Evolutionary conservation across 1,140 invertebrate genomes (phyloP), one percentile per base, ranked within the genome.

Genomic region (Ostrea denselamellosa): DNA sequence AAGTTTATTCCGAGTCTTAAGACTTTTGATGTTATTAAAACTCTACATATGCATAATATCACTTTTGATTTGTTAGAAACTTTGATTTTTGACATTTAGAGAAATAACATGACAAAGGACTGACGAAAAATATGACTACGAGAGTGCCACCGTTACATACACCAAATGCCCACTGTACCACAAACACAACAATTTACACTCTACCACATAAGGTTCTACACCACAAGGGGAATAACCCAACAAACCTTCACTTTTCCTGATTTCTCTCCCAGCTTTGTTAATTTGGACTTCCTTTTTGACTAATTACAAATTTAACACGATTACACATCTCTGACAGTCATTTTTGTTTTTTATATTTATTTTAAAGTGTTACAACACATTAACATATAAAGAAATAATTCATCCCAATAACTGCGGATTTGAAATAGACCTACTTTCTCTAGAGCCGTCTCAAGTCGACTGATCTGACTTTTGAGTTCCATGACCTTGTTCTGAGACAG

Each of bases 381-480:
- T 25, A 25, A 28, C 68, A 71, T 34, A 71, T 28, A 71, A 44
- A 44, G 10, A 71, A 71, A 28, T 12, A 10, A 71, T 8, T 14
- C 4, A 34, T 28, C 12, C 0, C 25, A 17, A 0, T 81, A 22
- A 25, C 8, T 44, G 7, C 22, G 8, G 17, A 81, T 17, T 12
- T 81, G n/a, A 81, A 25, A 8, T 54, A 52, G 44, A 77, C 89
- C 62, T 62, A 94, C 93, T 91, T 93, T 93, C 83, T 93, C 93
- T 4, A 93, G 84, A 34, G 90, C 86, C 2, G 90, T 87, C 82
- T 93, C 91, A 25, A 94, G 87, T 65, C 88, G 89, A 22, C 85
- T 86, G 10, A 90, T 25, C 19, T 92, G 89, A n/a, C 86, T 87
- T 25, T 90, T 83, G 5, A 93, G 90, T 28, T 93, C 89, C 10